Conservation (phyloP, 2,888 invertebrate genomes). For the Rutpela maculata region DNA sequence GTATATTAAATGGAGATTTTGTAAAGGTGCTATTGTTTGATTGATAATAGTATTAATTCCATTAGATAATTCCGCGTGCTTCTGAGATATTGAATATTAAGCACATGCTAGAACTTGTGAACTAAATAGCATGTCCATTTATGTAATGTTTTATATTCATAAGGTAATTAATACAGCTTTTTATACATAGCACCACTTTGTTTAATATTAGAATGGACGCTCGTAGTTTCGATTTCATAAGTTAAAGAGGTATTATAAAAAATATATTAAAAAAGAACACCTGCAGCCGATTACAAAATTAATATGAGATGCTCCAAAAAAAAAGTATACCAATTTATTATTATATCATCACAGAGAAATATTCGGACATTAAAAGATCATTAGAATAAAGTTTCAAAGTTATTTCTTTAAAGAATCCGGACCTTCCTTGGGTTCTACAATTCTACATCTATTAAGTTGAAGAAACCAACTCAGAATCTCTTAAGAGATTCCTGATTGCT, state of each 20-base stretch:
- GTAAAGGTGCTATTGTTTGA: constrained; percentile 18
- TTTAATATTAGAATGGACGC: not conserved
- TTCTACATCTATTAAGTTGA: not conserved
- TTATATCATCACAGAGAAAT: not conserved
- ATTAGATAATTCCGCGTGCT: constrained; percentile 22
- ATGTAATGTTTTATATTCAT: constrained; percentile 20
- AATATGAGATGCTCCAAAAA: not conserved
- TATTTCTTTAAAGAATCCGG: not conserved
- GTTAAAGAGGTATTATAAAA: not conserved
- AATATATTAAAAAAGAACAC: not conserved
- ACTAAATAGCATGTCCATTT: constrained; percentile 7
- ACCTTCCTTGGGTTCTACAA: not conserved
- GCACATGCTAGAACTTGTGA: not conserved
- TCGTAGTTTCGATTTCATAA: not conserved
- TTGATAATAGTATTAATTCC: not conserved
- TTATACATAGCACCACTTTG: not conserved
- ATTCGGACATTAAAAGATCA: not conserved
- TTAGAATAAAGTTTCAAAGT: not conserved
- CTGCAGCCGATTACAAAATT: not conserved
- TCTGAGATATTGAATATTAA: not conserved
- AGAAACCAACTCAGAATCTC: not conserved
- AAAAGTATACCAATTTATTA: not conserved
- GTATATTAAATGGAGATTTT: constrained; percentile 3
- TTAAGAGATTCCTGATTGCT: not conserved
- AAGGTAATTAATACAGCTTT: not conserved